phyloP scores from a whole-genome alignment of 2,888 invertebrate species.

The Volucella bombylans region DNA sequence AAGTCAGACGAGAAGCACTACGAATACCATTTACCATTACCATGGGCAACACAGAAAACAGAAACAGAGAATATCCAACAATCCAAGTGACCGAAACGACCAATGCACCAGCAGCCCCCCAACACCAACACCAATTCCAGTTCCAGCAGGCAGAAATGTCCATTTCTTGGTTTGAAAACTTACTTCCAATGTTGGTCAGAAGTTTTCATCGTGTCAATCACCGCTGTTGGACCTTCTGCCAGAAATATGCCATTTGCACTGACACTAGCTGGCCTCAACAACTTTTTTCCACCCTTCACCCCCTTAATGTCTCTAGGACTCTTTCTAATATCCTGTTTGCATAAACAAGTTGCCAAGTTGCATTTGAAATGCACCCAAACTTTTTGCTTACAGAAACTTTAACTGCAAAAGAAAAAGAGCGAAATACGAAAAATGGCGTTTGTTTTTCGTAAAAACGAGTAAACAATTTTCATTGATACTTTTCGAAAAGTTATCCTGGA shows the following conservation, averaged over 20 bases:
- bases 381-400: slow-evolving; percentile 19
- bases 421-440: too few species aligned
- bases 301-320: too few species aligned
- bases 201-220: slow-evolving; percentile 67
- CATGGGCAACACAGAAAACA: too few species aligned
- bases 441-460: too few species aligned
- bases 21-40: too few species aligned
- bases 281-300: slow-evolving; percentile 32
- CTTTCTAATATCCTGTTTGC: slow-evolving; percentile 47
- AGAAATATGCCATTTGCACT: slow-evolving; percentile 68
- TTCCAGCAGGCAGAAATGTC: background rate
- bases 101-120: background rate
- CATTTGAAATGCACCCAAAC: slow-evolving; percentile 59
- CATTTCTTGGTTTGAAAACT: slow-evolving; percentile 50
- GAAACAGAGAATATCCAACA: background rate
- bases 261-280: slow-evolving; percentile 59
- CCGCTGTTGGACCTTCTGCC: slow-evolving; percentile 63
- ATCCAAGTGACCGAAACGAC: background rate
- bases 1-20: too few species aligned
- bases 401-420: slow-evolving; percentile 5
- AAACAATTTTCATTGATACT: too few species aligned
- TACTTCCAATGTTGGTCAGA: slow-evolving; percentile 40
- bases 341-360: slow-evolving; percentile 60
- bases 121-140: too few species aligned
- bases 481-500: too few species aligned